Evolutionary conservation across 2,888 invertebrate species (phyloP), one percentile per base, ranked within the genome.

Genomic region (Nemoura dubitans): DNA sequence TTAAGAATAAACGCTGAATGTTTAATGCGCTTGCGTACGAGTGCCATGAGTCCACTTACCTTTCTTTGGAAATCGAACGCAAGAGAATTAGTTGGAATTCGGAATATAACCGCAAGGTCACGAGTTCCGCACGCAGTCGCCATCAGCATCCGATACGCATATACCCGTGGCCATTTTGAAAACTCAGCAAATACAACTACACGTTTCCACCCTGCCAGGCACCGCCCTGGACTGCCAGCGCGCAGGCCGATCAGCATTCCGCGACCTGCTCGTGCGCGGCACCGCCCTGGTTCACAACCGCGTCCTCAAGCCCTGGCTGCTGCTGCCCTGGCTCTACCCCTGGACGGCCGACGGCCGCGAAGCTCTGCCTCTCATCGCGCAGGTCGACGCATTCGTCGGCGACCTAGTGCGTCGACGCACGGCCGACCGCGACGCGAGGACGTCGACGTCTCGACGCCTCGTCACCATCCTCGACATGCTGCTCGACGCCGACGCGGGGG

Each of bases 391-490:
- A 0, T 29, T 85, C 26, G 43, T 59, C 76, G 59, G 43, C 29
- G 85, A 59, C 26, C 36, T 36, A 6, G 25, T 83, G 83, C 27
- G 26, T 0, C 29, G 83, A 14, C 29, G 29, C 21, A 16, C 76
- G 10, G 59, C 21, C 42, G 59, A 36, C n/a, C 25, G 43, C 76
- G 76, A 21, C 85, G n/a, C 43, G 85, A 26, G 25, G 76, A 59
- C 14, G 76, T 21, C 5, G 59, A 26, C 28, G 28, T 26, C 21
- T 0, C 42, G 59, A 21, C 85, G 28, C 2, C n/a, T 85, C 26
- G 28, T 27, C 78, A 14, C 78, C 78, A 28, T 85, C 26, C 76
- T 85, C 42, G 85, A 85, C 76, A 25, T 76, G 27, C 27, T 85
- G 27, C 1, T 85, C 14, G 36, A 36, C 16, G 36, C 36, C 21